Evolutionary conservation across 92 coral and sea anemone species (phyloP), one percentile per base, ranked within the genome.

Genomic region (Nematostella vectensis): DNA sequence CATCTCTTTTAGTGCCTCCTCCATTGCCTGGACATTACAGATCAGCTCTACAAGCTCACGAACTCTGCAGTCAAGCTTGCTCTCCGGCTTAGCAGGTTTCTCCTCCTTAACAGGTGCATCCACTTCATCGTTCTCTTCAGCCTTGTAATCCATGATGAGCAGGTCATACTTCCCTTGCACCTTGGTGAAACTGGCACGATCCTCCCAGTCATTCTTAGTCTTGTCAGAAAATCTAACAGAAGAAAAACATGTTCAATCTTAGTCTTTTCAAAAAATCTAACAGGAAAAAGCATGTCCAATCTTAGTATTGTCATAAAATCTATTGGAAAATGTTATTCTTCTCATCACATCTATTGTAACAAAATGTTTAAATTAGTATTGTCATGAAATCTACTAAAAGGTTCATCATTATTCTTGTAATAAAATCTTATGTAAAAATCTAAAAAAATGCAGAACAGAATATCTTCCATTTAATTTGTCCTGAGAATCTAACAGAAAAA

Each of bases 1-100:
- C 97, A 91, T 91, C 47, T 91, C 97, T 48, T 91, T 91, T 40
- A 91, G 60, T 76, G 81, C 69, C 28, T 91, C 96, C 60, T 91
- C 97, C 97, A 91, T 91, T 51, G 85, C 95, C 59, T 78, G 79
- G 8, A 91, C 73, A 59, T 86, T 82, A 50, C 97, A 91, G 23
- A 91, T 91, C 49, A 91, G 71, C 59, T 74, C 86, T 11, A 91
- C 69, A 42, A 91, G 65, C n/a, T 55, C 48, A 67, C 86, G 97
- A 33, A 86, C 57, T 56, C 97, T 79, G 29, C 65, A 55, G 43
- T 91, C 95, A 15, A 91, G 69, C 57, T 74, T 91, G 44, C 87
- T 72, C 36, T 83, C 93, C 43, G 71, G 47, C 16, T 38, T 62
- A 6, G 72, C 62, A 36, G 83, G 87, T 40, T 83, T 79, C 55